Evolutionary conservation across 2,113 vertebrate species (phyloP), one percentile per base, ranked within the genome.

Genomic region (Orycteropus afer): DNA sequence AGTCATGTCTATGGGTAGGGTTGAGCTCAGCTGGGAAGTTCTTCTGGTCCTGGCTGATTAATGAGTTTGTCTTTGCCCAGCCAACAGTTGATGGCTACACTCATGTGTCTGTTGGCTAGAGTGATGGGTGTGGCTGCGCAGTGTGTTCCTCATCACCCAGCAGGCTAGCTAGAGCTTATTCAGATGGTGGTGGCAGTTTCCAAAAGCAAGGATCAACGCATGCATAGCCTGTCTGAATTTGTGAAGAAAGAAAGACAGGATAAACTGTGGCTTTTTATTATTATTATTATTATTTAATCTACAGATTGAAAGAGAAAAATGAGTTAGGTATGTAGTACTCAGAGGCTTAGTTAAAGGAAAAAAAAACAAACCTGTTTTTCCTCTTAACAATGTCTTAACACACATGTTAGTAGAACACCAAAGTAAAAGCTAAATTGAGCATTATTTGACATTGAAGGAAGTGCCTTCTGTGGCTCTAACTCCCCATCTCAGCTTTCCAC

Each of bases 111-210:
- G 27, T 7, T 53, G 77, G 9, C 20, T 18, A 0, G 2, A 22
- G 63, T 9, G 34, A 17, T 0, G 6, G 25, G 18, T 29, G 7
- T 0, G 23, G 2, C 11, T 3, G 63, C 2, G 7, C 45, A 2
- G 0, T 0, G 1, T 1, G 49, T 4, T 0, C 0, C n/a, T 53
- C 15, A 0, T 13, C 10, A 1, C 13, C 49, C 22, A 0, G 22
- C 25, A 6, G n/a, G 34, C n/a, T 23, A 27, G 25, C 25, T 7
- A 29, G 32, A 4, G 27, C 27, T 11, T 17, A 0, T 27, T 7
- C 9, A 5, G 0, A 0, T 2, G 5, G 29, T 2, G 32, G 45
- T 2, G 0, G 14, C 40, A 9, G 59, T 42, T 8, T 37, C 69
- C 45, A 13, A 34, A 34, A 47, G 57, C 22, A 34, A 23, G 25